phyloP scores from a whole-genome alignment of 2,113 vertebrate species.

The Mastomys natalensis region DNA sequence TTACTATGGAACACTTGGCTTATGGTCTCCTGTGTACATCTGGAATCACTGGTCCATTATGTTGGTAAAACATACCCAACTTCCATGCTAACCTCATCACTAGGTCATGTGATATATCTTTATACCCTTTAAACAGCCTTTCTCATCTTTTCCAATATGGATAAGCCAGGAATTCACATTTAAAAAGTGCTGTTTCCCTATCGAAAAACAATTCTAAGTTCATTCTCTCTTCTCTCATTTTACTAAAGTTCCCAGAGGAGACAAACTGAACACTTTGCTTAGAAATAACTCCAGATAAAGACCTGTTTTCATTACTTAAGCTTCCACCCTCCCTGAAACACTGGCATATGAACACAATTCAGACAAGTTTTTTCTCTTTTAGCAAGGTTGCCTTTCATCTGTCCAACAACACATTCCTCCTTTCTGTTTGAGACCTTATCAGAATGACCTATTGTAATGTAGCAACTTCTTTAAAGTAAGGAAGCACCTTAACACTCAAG shows the following conservation, averaged over 20 bases:
- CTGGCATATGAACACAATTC: neutral
- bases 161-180: neutral
- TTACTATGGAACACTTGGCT: neutral
- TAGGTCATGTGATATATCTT: neutral
- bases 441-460: neutral
- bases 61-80: neutral
- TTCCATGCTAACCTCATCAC: neutral
- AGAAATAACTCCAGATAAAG: neutral
- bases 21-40: neutral
- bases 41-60: neutral
- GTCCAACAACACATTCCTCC: neutral
- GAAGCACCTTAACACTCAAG: neutral
- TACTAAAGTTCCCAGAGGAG: neutral
- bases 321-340: neutral
- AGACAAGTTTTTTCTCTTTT: neutral
- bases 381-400: neutral
- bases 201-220: neutral
- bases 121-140: neutral
- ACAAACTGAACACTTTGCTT: neutral
- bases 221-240: neutral
- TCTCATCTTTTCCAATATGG: neutral
- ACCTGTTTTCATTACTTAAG: neutral
- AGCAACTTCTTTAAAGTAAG: neutral
- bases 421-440: neutral
- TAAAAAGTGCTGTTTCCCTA: neutral